A percentile compares a stretch with the other conserved stretches of the same genome.
Conservation (phyloP, 2,888 invertebrate species). For the Nemotelus pantherinus region DNA sequence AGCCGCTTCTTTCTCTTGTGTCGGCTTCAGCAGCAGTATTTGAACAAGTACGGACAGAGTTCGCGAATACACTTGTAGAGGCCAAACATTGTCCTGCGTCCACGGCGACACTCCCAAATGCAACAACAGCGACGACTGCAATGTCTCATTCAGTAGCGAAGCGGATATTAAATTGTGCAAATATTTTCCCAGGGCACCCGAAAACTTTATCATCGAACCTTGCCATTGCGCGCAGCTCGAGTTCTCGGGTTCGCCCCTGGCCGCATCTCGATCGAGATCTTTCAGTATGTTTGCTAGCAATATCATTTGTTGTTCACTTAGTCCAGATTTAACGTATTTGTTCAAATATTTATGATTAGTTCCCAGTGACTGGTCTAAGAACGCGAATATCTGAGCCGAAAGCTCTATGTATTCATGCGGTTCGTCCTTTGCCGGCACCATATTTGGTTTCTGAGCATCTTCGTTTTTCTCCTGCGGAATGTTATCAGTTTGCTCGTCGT, state of each 20-base stretch:
- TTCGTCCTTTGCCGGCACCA: constrained; percentile 81
- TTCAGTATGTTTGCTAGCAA: constrained; percentile 87
- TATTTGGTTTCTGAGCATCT: constrained; percentile 65
- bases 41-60: constrained; percentile 85
- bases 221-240: constrained; percentile 66
- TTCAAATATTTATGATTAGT: constrained; percentile 68
- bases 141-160: constrained; percentile 71
- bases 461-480: constrained; percentile 68
- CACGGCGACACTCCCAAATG: constrained; percentile 81
- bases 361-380: constrained; percentile 82
- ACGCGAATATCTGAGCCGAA: constrained; percentile 86
- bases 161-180: constrained; percentile 77
- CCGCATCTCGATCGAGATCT: constrained; percentile 90
- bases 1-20: constrained; percentile 87
- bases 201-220: constrained; percentile 63
- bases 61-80: constrained; percentile 80
- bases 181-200: constrained; percentile 63
- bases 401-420: constrained; percentile 88
- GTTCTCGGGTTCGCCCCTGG: constrained; percentile 75
- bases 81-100: constrained; percentile 78
- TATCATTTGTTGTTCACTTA: constrained; percentile 88
- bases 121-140: constrained; percentile 77
- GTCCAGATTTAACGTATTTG: constrained; percentile 73
- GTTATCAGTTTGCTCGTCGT: constrained; percentile 70
- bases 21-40: constrained; percentile 81